phyloP scores from a whole-genome alignment of 2,113 vertebrate genomes.

The Oxygymnocypris stewartii region DNA sequence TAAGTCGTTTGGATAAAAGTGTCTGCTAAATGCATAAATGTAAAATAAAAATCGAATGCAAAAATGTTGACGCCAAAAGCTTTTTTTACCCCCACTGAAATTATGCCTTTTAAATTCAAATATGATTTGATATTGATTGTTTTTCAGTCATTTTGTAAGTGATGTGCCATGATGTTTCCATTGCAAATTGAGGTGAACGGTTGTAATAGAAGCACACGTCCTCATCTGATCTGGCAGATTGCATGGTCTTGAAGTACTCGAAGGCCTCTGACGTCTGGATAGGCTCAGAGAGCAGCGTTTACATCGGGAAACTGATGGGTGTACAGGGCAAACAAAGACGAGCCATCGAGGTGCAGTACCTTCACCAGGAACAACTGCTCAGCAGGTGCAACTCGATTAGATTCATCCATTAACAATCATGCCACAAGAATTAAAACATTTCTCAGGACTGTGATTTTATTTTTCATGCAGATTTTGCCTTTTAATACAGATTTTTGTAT shows the following conservation, averaged over 20 bases:
- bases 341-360: conserved; percentile 86
- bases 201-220: neutral
- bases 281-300: conserved; percentile 82
- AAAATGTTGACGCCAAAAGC: no score
- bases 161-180: neutral
- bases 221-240: conserved; percentile 71
- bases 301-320: conserved; percentile 78
- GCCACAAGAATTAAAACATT: neutral
- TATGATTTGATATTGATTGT: no score
- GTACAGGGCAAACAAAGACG: conserved; percentile 84
- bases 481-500: no score
- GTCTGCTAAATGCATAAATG: no score
- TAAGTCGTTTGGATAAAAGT: no score
- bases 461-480: neutral
- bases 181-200: neutral
- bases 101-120: no score
- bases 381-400: conserved; percentile 74
- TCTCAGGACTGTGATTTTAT: neutral
- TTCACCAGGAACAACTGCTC: conserved; percentile 91
- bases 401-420: neutral
- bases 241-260: conserved; percentile 90
- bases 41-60: no score
- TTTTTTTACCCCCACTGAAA: no score
- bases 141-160: no score
- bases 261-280: conserved; percentile 87